Evolutionary conservation across 2,113 vertebrate genomes (phyloP), one percentile per base, ranked within the genome.

Genomic region (Cyrtonyx montezumae): DNA sequence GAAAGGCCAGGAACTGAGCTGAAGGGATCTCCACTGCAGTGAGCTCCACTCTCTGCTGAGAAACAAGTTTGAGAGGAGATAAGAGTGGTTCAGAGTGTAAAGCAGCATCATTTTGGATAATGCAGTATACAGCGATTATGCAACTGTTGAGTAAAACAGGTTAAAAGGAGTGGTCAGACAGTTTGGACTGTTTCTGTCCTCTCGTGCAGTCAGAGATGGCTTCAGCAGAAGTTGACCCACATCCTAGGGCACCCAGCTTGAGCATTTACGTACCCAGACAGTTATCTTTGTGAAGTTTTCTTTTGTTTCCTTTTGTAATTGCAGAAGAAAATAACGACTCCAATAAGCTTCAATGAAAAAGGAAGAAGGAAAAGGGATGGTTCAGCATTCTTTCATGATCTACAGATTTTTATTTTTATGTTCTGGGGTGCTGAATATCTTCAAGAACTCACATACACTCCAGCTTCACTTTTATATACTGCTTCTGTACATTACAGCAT

Each of bases 221-320:
- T 87, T 80, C 67, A 78, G 46, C 42, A 75, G 56, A 75, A 84
- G 23, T 59, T 90, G 67, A 59, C 30, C 63, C 21, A 61, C 59
- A 20, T 67, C 45, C 59, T 49, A 34, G 10, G 14, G 74, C 77
- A 91, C 46, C 25, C 8, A 55, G 3, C 34, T 82, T 74, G 23
- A 79, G 40, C 23, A 63, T 79, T 82, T 66, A 58, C 36, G 58
- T 74, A 46, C 22, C 46, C 32, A 59, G 28, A 25, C 37, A 84
- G 62, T 70, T 88, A 21, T n/a, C 84, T 58, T 79, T 87, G 6
- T 66, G 26, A 79, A 73, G 6, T 1, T 40, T 40, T 40, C 40
- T 40, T 40, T 40, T n/a, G 8, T 71, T 77, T 88, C 62, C 5
- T 56, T 61, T 85, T 76, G 84, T 37, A 18, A 62, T 26, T n/a